Base-by-base conservation (phyloP, 1,140 invertebrate species). In the Aphidius ervi region DNA sequence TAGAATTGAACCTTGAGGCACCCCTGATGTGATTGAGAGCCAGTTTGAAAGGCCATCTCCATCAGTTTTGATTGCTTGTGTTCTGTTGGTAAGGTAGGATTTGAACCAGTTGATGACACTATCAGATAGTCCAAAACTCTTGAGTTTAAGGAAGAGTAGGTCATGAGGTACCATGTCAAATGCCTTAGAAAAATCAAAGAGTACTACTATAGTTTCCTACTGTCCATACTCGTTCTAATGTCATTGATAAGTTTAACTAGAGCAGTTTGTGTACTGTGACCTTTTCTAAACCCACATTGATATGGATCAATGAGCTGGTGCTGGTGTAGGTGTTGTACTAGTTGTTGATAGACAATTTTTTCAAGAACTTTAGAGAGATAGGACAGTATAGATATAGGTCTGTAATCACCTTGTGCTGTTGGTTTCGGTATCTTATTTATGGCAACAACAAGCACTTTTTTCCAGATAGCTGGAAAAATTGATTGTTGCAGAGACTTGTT, bases 171-270 rank as follows among this genome's bases (percentile, higher is more conserved):
- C 67, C 4, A 61, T 42, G 50, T 68, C 67, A 41, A 70, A 70
- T 2, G 64, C 67, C 43, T 70, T 70, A 1, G 61, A 60, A 23
- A 66, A 63, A 42, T 69, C 66, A 9, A 69, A 62, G 1, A 67
- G 47, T 10, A 65, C 58, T 0, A 70, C 16, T n/a, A 69, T 53
- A 0, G 9, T 20, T 41, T 47, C 4, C 46, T 4, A n/a, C 45
- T 7, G 48, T 65, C 64, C 9, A 58, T 58, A 6, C 39, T 48
- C 9, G 7, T 20, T 23, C 59, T 46, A 6, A 63, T 56, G 46
- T 67, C 62, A 9, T 65, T 59, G 1, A 61, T 16, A 2, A 67
- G 20, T 3, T 56, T 37, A 4, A 67, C 23, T 5, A 67, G 20
- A 1, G 64, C 56, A 5, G 66, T 55, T 40, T 63, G 52, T 1